Evolutionary conservation across 2,113 vertebrate species (phyloP), one percentile per base, ranked within the genome.

Genomic region (Rhea pennata): DNA sequence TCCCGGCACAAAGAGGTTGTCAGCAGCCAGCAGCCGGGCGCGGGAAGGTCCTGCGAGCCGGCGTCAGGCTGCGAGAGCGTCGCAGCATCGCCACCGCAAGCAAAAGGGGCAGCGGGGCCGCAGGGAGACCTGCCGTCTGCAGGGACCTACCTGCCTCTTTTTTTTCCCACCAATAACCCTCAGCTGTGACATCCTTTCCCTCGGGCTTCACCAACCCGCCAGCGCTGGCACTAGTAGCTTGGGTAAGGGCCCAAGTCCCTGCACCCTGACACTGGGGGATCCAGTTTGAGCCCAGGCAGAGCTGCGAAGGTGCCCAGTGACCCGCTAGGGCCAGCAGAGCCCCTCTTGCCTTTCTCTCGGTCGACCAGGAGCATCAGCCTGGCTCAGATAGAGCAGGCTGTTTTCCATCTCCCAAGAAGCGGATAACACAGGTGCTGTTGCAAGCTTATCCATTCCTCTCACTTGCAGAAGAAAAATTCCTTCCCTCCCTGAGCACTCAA

Each of bases 381-480:
- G 0, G 62, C 67, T 94, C 87, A 83, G 91, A 69, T 54, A 71
- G 58, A 74, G 64, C 12, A 16, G 84, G 81, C 94, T 96, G 92
- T 59, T 92, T 95, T 73, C 81, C 88, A 8, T 93, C 94, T 92
- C 9, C 0, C 75, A 59, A 82, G 89, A 81, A 92, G 95, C 31
- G 19, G 74, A 84, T 80, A 96, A 93, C 7, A 71, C 96, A 95
- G 95, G 96, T 96, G 92, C 87, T 91, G 67, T 31, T 92, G 67
- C 78, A 74, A 84, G 87, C 78, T 85, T 91, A 94, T 78, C 95
- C 89, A 42, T 82, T 73, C 84, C 87, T 90, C 78, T 83, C 95
- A 77, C 84, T 91, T 67, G 64, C 3, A 91, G 67, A n/a, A 93
- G 84, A 91, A 95, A 95, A 94, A 97, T 94, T 95, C 91, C 84